Conservation (phyloP, 92 coral and sea anemone species). For the Montipora capitata region DNA sequence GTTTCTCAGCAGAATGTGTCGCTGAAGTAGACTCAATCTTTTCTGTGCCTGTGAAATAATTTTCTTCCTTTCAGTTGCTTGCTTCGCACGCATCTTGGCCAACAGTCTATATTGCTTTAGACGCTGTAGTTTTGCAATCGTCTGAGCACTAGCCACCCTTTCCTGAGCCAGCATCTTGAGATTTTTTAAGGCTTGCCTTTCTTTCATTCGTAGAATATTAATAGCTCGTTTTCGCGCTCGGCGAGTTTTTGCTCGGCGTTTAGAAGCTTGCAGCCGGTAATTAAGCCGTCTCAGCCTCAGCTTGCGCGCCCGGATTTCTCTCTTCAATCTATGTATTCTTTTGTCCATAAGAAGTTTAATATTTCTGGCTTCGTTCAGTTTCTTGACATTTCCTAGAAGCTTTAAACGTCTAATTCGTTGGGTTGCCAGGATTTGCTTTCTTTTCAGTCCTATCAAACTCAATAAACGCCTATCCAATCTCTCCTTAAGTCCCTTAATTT, state of each 20-base stretch:
- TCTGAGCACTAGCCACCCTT: background rate
- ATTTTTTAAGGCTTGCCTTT: slow-evolving; percentile 8
- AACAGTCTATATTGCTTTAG: slow-evolving; percentile 9
- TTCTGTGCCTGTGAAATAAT: slow-evolving; percentile 2
- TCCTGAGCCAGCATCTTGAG: slow-evolving; percentile 10
- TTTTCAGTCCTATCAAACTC: slow-evolving; percentile 3
- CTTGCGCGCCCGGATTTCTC: slow-evolving; percentile 25
- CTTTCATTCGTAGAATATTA: slow-evolving; percentile 11
- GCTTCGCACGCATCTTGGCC: slow-evolving; percentile 24
- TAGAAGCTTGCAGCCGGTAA: slow-evolving; percentile 25
- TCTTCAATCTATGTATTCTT: slow-evolving; percentile 3
- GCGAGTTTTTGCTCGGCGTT: slow-evolving; percentile 8
- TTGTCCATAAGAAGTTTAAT: background rate
- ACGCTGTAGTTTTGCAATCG: slow-evolving; percentile 1
- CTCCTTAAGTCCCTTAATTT: slow-evolving; percentile 16
- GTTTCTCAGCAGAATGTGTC: slow-evolving; percentile 6
- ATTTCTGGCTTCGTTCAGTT: slow-evolving; percentile 20
- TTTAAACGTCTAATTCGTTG: background rate
- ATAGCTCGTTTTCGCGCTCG: slow-evolving; percentile 28
- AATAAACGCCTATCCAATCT: slow-evolving; percentile 35
- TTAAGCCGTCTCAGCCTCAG: slow-evolving; percentile 23
- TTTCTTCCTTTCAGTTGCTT: background rate
- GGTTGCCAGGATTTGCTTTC: background rate
- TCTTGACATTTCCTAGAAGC: slow-evolving; percentile 1
- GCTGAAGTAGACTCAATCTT: slow-evolving; percentile 8